Evolutionary conservation across 2,113 vertebrate genomes (phyloP), one percentile per base, ranked within the genome.

Genomic region (Naja naja): DNA sequence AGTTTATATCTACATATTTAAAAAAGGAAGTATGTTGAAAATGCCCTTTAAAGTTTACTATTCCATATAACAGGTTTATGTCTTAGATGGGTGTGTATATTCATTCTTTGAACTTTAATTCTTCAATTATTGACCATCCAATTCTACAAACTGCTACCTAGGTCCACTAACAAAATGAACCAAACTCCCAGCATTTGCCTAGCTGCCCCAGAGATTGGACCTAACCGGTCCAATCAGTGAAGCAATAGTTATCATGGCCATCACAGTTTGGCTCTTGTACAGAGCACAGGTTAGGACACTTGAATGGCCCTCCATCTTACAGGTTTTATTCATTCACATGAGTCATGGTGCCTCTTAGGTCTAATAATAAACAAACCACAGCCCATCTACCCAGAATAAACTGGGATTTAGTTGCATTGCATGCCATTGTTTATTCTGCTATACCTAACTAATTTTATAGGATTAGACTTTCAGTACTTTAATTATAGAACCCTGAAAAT

Each of bases 391-490:
- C 14, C 34, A 56, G 27, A 91, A 45, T 47, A 47, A 30, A 64
- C 47, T 30, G 39, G 47, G n/a, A 64, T 25, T 43, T 74, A 5
- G 56, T 49, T 54, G 47, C 88, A 89, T 52, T 49, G 9, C 53
- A 56, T 39, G 34, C 22, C 25, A 49, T 12, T 81, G 89, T 81
- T 81, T 91, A 91, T 88, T 30, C 55, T n/a, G 30, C 43, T 60
- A 58, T 6, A 23, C 6, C n/a, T 25, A 56, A 27, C 45, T 27
- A n/a, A 64, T 64, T 64, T 14, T 87, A n/a, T 52, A 39, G 56
- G 43, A 92, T 91, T 20, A 92, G 56, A 87, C 30, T 25, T 49
- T 88, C 90, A 88, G 12, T 52, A 47, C 91, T 87, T 30, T 91
- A 60, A 87, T 27, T 56, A 87, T 52, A 91, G 18, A 87, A 23